These are phyloP conservation scores for Lasioglossum baleicum DNA, from an alignment of 1,140 invertebrate species.

Conservation along the genomic window DNA sequence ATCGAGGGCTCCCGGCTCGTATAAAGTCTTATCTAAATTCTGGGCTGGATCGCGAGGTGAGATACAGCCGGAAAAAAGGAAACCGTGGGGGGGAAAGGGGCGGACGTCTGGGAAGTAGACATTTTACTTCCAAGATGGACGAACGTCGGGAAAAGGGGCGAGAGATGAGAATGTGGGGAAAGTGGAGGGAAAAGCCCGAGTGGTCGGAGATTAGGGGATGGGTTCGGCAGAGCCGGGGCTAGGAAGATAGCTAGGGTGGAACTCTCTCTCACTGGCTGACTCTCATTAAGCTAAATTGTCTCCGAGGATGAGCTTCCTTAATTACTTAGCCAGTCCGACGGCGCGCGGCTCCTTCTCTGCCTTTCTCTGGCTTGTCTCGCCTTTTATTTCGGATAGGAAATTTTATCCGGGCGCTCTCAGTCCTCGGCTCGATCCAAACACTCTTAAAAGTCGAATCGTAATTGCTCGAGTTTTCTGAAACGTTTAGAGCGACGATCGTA, in stretches of 20 bases:
- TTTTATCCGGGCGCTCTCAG: constrained; percentile 9
- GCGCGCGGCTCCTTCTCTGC: background rate
- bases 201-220: constrained; percentile 25
- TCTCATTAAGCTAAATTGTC: constrained; percentile 79
- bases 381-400: constrained; percentile 31
- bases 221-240: constrained; percentile 1
- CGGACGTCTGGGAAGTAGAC: constrained; percentile 43
- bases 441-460: background rate
- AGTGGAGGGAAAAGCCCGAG: constrained; percentile 12
- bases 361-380: constrained; percentile 2
- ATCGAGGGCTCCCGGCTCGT: constrained; percentile 2
- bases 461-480: background rate
- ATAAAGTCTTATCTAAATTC: constrained; percentile 45
- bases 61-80: constrained; percentile 15
- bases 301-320: constrained; percentile 76
- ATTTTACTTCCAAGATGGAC: constrained; percentile 42
- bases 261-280: constrained; percentile 53
- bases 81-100: background rate
- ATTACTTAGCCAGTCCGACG: constrained; percentile 68
- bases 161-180: background rate
- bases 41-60: constrained; percentile 7
- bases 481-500: no score
- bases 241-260: constrained; percentile 57
- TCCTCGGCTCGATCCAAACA: background rate
- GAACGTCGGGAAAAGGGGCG: background rate